Evolutionary conservation across 2,113 vertebrate species (phyloP), one percentile per base, ranked within the genome.

Genomic region (Percopsis transmontana): DNA sequence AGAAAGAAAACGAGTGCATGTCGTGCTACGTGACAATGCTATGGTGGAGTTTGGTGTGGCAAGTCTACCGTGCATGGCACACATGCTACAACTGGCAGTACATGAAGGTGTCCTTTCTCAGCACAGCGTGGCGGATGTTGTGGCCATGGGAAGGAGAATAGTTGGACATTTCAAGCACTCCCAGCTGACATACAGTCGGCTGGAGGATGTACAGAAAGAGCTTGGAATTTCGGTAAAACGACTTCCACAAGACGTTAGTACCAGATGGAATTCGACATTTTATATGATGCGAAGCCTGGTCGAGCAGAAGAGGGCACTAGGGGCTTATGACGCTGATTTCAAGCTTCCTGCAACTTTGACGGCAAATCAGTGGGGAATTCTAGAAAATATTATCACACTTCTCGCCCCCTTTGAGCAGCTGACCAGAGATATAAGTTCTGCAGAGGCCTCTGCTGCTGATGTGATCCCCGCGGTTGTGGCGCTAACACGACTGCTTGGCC

Each of bases 11-110:
- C 65, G 47, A 52, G 70, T 66, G 55, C 70, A 66, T 66, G 61
- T 21, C 10, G 56, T 72, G 19, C 60, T 72, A 14, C 27, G 62
- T 51, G 62, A 66, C 33, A 72, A 72, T 66, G 70, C 62, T 3
- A 72, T 59, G 56, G 14, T 59, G 48, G 58, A 70, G 15, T 47
- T 40, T 18, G 39, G 52, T 23, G 14, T 63, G 59, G 41, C 44
- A n/a, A 57, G 68, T 33, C 50, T n/a, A n/a, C 18, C 40, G 7
- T 70, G 59, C 51, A 63, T 70, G 68, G 68, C 68, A 41, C 58
- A 70, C 19, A 63, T 42, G 21, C 52, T 63, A n/a, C n/a, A n/a
- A n/a, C n/a, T 47, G 8, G 44, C 15, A 10, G 44, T 10, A n/a
- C n/a, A n/a, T n/a, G n/a, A n/a, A n/a, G n/a, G n/a, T n/a, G n/a